Percentiles rank a stretch among this genome's conserved stretches.
Conservation (phyloP, 2,113 vertebrate species). For the Osmerus mordax region DNA sequence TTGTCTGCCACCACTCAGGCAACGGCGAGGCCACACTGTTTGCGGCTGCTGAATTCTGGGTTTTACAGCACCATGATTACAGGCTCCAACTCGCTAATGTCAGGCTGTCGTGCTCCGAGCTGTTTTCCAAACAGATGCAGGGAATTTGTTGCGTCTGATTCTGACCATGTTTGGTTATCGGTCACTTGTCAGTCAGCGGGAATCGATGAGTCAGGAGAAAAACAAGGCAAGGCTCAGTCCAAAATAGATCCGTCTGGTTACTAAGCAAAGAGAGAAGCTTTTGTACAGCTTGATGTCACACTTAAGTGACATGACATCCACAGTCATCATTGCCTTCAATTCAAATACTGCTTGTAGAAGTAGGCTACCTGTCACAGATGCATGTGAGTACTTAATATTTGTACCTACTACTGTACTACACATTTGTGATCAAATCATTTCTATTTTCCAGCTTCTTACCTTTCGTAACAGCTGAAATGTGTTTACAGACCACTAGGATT, state of each 20-base stretch:
- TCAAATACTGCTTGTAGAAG: background rate
- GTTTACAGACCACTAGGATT: too few species aligned
- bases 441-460: too few species aligned
- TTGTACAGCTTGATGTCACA: background rate
- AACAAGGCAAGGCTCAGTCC: slow-evolving; percentile 41
- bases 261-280: slow-evolving; percentile 47
- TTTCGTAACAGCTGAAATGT: too few species aligned
- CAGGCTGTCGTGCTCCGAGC: slow-evolving; percentile 68
- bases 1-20: slow-evolving; percentile 66
- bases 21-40: slow-evolving; percentile 71
- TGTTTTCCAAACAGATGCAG: slow-evolving; percentile 67
- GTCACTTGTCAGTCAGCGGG: slow-evolving; percentile 60
- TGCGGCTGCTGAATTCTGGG: slow-evolving; percentile 72
- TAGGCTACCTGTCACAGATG: background rate
- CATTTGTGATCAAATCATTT: too few species aligned
- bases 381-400: too few species aligned
- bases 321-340: background rate
- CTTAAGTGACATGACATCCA: background rate
- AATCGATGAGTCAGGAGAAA: slow-evolving; percentile 48
- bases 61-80: slow-evolving; percentile 77
- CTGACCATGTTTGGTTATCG: slow-evolving; percentile 51
- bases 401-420: too few species aligned
- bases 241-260: slow-evolving; percentile 49
- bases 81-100: slow-evolving; percentile 69
- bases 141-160: slow-evolving; percentile 54